These are phyloP conservation scores for Rhizomys pruinosus DNA, from an alignment of 2,113 vertebrate genomes.

Conservation along the genomic window DNA sequence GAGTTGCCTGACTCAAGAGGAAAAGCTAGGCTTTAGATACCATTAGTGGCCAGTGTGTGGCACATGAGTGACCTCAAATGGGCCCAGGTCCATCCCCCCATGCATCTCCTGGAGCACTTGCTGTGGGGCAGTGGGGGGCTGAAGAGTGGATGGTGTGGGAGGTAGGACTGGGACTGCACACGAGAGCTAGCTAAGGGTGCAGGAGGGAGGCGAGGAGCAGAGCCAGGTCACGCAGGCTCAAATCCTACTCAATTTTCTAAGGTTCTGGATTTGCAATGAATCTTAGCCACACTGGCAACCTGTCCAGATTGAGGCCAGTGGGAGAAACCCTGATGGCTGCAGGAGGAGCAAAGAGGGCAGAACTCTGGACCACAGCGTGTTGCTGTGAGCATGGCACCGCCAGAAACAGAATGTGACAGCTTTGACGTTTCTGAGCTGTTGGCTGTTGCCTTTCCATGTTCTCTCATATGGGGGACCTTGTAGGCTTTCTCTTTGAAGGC, in stretches of 20 bases:
- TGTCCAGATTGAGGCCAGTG: neutral
- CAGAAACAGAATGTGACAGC: accelerated
- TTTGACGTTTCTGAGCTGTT: neutral
- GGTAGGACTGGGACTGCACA: neutral
- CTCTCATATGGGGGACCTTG: neutral
- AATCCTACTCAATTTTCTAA: neutral
- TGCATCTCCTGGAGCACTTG: neutral
- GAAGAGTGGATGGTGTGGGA: neutral
- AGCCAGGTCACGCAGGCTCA: neutral
- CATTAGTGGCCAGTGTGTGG: neutral
- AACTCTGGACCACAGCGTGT: too few relatives aligned
- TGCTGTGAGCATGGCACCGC: neutral
- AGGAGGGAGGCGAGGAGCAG: neutral
- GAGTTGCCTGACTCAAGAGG: neutral
- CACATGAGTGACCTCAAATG: neutral
- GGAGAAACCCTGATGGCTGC: neutral
- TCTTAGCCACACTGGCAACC: neutral
- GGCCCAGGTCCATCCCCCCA: neutral
- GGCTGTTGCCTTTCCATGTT: neutral
- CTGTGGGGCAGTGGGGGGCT: too few relatives aligned
- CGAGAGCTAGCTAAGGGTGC: neutral
- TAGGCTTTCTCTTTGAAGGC: neutral
- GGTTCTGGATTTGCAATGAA: neutral
- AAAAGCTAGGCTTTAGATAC: neutral
- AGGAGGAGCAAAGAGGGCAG: neutral